Conservation (phyloP, 2,113 vertebrate genomes). For the Plotosus lineatus region DNA sequence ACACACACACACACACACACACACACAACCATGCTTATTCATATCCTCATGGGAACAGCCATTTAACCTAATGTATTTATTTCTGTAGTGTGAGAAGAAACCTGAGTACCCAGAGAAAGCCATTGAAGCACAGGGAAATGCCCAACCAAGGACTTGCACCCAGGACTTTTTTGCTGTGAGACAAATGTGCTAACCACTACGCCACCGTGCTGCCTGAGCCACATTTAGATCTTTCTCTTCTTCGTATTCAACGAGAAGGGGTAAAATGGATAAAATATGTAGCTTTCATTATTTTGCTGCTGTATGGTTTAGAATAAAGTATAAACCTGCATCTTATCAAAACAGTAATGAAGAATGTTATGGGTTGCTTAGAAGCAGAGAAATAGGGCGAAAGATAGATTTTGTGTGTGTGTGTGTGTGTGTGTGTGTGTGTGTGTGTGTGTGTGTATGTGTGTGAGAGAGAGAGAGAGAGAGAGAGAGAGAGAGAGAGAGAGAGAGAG, state of each 20-base stretch:
- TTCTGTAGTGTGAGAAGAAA: too few species aligned
- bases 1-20: too few species aligned
- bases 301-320: constrained; percentile 56
- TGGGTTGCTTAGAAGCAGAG: constrained; percentile 40
- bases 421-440: constrained; percentile 9
- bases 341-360: constrained; percentile 49
- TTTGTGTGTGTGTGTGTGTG: background rate
- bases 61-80: too few species aligned
- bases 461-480: constrained; percentile 7
- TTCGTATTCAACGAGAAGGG: constrained; percentile 35
- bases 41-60: too few species aligned
- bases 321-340: constrained; percentile 56
- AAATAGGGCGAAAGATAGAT: constrained; percentile 19
- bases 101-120: too few species aligned
- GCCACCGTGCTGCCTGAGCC: too few species aligned
- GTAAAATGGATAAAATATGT: constrained; percentile 55
- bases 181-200: too few species aligned
- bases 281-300: constrained; percentile 55
- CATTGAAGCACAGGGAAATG: too few species aligned
- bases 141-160: too few species aligned
- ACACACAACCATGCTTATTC: too few species aligned
- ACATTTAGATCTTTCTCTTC: constrained; percentile 46
- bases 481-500: constrained; percentile 34
- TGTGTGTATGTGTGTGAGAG: constrained; percentile 2
- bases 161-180: too few species aligned